Evolutionary conservation across 2,113 vertebrate genomes (phyloP).

Genomic region (Eupsittula cactorum): DNA sequence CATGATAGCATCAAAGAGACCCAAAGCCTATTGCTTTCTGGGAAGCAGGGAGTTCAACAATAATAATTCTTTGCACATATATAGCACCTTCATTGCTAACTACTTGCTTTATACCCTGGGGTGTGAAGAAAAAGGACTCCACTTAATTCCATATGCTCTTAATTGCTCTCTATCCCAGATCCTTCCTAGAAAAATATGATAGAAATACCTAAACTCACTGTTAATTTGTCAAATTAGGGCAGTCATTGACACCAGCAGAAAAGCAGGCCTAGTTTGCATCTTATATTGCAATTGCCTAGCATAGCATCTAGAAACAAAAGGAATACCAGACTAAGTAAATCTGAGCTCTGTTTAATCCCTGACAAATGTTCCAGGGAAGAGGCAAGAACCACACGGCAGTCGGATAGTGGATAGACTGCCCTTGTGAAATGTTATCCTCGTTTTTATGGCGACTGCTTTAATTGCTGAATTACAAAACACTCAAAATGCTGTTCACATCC

Average conservation of each 20-base stretch:
- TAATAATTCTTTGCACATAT: conserved; percentile 50
- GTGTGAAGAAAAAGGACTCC: conserved; percentile 46
- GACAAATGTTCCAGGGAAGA: conserved; percentile 53
- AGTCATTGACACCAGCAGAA: conserved; percentile 36
- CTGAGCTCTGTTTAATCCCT: conserved; percentile 45
- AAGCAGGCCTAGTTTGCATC: conserved; percentile 26
- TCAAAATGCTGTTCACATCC: conserved; percentile 55
- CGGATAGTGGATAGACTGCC: conserved; percentile 37
- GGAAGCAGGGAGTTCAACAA: conserved; percentile 39
- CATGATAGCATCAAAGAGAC: conserved; percentile 58
- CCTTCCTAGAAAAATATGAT: conserved; percentile 26
- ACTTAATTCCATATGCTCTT: conserved; percentile 50
- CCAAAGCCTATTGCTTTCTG: conserved; percentile 49
- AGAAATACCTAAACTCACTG: conserved; percentile 32
- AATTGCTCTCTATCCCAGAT: conserved; percentile 56
- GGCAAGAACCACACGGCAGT: conserved; percentile 49
- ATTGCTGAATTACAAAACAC: conserved; percentile 54
- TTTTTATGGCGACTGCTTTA: conserved; percentile 57
- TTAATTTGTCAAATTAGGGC: conserved; percentile 60
- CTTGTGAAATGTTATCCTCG: conserved; percentile 45
- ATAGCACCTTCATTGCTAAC: conserved; percentile 53
- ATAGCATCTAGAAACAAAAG: conserved; percentile 46
- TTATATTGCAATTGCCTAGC: conserved; percentile 1
- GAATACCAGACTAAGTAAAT: conserved; percentile 59
- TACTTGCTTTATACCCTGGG: conserved; percentile 53